These are phyloP conservation scores for Stenurella melanura DNA, from an alignment of 2,888 invertebrate species.

Conservation along the genomic window DNA sequence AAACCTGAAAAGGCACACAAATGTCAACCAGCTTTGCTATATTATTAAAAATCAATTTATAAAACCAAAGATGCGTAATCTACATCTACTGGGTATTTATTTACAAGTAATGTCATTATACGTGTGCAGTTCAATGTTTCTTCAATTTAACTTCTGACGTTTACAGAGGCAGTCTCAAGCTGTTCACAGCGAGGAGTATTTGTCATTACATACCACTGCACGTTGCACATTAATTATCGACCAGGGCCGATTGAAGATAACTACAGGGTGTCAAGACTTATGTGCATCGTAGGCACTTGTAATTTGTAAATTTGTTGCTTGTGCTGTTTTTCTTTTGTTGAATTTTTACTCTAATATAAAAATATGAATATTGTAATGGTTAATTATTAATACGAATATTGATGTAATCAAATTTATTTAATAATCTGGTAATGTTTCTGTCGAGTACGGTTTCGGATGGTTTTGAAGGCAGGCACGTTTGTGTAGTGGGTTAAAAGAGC, in stretches of 20 bases:
- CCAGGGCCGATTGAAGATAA: slow-evolving; percentile 13
- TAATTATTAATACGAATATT: too few species aligned
- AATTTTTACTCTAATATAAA: too few species aligned
- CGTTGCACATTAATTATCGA: slow-evolving; percentile 21
- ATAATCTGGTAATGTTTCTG: too few species aligned
- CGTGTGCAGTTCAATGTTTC: slow-evolving; percentile 29
- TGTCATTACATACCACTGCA: slow-evolving; percentile 20
- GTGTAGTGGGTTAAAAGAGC: too few species aligned
- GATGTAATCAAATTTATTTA: too few species aligned
- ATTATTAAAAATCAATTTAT: slow-evolving; percentile 2
- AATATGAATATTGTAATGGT: too few species aligned
- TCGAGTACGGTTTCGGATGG: too few species aligned
- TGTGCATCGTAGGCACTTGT: background rate
- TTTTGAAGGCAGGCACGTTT: too few species aligned
- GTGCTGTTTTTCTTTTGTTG: background rate
- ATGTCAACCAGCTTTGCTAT: background rate
- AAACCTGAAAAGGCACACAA: background rate
- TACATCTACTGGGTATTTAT: slow-evolving; percentile 22
- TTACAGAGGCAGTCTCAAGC: slow-evolving; percentile 33
- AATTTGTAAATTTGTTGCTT: background rate
- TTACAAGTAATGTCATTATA: slow-evolving; percentile 21
- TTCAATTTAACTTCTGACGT: slow-evolving; percentile 30
- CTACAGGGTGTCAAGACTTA: slow-evolving; percentile 8
- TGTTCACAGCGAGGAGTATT: slow-evolving; percentile 24
- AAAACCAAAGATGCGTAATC: background rate